These are phyloP conservation scores for Ethmia dodecea DNA, from an alignment of 2,888 invertebrate species.

Conservation along the genomic window DNA sequence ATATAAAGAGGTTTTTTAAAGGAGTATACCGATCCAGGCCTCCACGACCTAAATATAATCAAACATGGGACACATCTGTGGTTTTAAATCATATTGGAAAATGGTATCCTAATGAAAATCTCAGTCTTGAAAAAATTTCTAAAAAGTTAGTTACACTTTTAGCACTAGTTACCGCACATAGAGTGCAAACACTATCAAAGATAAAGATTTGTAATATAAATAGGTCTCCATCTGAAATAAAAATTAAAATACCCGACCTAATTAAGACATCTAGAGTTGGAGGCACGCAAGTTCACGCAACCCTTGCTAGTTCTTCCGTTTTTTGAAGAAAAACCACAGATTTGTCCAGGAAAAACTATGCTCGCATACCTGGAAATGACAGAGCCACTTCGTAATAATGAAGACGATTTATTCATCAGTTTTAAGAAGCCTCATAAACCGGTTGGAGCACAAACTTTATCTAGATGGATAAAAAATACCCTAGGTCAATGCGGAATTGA, in stretches of 20 bases:
- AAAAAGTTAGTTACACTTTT: conserved; percentile 21
- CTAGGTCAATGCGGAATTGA: conserved; percentile 19
- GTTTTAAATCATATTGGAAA: conserved; percentile 9
- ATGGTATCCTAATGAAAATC: conserved; percentile 14
- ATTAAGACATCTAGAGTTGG: conserved; percentile 8
- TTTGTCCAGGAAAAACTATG: conserved; percentile 13
- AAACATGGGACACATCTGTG: conserved; percentile 10
- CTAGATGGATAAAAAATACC: conserved; percentile 21
- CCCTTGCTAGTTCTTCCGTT: conserved; percentile 8
- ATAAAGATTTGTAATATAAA: conserved; percentile 16
- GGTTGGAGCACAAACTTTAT: conserved; percentile 16
- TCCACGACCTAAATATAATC: conserved; percentile 9
- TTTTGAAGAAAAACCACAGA: conserved; percentile 11
- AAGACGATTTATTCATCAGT: conserved; percentile 17
- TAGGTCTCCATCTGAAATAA: conserved; percentile 4
- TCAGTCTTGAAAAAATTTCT: conserved; percentile 10
- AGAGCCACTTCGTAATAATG: background rate
- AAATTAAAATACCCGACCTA: conserved; percentile 18
- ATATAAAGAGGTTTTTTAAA: conserved; percentile 2
- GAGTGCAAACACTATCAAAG: conserved; percentile 19
- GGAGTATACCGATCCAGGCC: background rate
- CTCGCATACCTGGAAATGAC: conserved; percentile 7
- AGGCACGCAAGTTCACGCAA: background rate
- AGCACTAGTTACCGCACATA: conserved; percentile 9
- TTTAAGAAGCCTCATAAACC: conserved; percentile 16